Percentiles rank a stretch among this genome's conserved stretches.
Conservation (phyloP, 2,888 invertebrate species). For the Platypus cylindrus region DNA sequence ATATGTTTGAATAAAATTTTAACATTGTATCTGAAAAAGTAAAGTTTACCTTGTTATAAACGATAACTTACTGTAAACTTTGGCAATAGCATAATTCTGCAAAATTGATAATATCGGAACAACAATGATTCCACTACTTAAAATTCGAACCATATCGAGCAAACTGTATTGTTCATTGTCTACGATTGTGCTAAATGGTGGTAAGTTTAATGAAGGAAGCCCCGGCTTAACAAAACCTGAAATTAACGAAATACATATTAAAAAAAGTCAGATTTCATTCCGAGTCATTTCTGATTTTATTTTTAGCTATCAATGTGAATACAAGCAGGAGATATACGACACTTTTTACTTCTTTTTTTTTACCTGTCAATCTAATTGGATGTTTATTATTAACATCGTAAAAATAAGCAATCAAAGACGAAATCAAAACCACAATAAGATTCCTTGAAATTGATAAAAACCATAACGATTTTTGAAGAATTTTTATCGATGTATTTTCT, state of each 20-base stretch:
- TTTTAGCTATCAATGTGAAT: too few species aligned
- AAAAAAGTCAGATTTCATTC: too few species aligned
- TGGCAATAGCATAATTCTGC: conserved; percentile 59
- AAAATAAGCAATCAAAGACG: conserved; percentile 52
- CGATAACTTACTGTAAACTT: conserved; percentile 44
- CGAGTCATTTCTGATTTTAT: too few species aligned
- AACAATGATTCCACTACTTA: conserved; percentile 53
- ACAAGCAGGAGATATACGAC: too few species aligned
- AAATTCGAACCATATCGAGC: conserved; percentile 42
- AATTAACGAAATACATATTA: too few species aligned
- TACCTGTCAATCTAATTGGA: conserved; percentile 55
- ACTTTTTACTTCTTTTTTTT: too few species aligned
- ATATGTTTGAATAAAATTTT: too few species aligned
- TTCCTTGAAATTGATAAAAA: conserved; percentile 62
- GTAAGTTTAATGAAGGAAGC: conserved; percentile 48
- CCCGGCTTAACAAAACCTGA: conserved; percentile 58
- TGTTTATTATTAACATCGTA: conserved; percentile 44
- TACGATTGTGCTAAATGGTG: conserved; percentile 53
- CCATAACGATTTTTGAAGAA: conserved; percentile 49
- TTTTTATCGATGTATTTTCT: conserved; percentile 31
- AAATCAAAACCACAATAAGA: conserved; percentile 60
- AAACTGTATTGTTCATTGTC: conserved; percentile 43
- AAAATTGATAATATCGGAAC: conserved; percentile 54
- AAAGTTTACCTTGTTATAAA: background rate
- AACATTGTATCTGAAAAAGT: too few species aligned